Conservation (phyloP, 2,113 vertebrate genomes). For the Ploceus nigricollis region DNA sequence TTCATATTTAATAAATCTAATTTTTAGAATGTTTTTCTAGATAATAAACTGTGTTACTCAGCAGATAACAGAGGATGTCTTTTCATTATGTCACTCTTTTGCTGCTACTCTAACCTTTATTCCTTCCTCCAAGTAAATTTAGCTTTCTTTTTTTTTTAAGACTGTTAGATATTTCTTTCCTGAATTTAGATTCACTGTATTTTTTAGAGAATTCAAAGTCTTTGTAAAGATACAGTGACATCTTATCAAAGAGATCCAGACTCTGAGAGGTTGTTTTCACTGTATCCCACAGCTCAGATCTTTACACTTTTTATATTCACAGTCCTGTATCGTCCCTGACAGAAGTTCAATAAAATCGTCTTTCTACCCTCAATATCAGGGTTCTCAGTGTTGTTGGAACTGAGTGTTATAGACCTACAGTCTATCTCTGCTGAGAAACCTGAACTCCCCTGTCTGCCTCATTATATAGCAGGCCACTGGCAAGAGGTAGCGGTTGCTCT, state of each 20-base stretch:
- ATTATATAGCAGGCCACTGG: neutral
- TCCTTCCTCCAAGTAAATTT: neutral
- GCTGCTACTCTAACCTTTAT: neutral
- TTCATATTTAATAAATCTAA: neutral
- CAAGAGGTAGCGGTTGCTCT: neutral
- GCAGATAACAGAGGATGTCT: neutral
- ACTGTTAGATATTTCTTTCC: neutral
- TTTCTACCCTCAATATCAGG: neutral
- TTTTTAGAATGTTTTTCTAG: neutral
- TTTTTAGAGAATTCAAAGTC: neutral
- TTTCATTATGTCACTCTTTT: neutral
- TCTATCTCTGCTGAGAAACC: neutral
- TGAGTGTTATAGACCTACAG: neutral
- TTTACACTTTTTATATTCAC: conserved; percentile 10
- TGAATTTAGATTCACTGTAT: neutral
- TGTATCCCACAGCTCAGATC: neutral
- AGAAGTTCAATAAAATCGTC: conserved; percentile 50
- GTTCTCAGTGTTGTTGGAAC: neutral
- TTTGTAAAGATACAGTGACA: neutral
- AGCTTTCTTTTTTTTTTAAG: neutral
- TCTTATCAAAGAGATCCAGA: conserved; percentile 13
- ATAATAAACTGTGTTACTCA: neutral
- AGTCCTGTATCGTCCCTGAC: neutral
- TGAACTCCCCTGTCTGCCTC: neutral
- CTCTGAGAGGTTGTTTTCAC: conserved; percentile 37